phyloP scores from a whole-genome alignment of 2,113 vertebrate species.

The Amblyopsis rosae region DNA sequence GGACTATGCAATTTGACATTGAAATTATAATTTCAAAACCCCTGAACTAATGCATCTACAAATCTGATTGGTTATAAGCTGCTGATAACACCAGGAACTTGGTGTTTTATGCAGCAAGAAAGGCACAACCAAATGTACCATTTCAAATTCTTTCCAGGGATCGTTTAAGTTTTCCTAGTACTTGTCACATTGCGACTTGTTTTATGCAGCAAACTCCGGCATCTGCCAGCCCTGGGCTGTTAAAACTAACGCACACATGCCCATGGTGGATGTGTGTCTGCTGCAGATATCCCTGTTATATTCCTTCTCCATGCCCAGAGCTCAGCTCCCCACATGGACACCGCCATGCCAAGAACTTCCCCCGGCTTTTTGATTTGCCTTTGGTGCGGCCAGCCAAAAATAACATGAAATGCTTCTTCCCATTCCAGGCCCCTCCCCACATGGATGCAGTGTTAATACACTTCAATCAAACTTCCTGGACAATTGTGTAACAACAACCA shows the following conservation, averaged over 20 bases:
- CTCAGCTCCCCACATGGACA: constrained; percentile 66
- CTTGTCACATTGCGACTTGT: neutral
- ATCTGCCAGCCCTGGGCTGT: constrained; percentile 4
- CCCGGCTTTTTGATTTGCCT: constrained; percentile 70
- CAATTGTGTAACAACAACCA: too few species aligned
- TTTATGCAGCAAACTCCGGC: constrained; percentile 1
- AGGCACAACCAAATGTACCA: neutral
- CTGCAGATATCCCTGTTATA: constrained; percentile 63
- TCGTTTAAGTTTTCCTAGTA: neutral
- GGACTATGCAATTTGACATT: too few species aligned
- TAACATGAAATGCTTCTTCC: constrained; percentile 70
- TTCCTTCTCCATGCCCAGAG: constrained; percentile 27
- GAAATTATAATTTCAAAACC: too few species aligned
- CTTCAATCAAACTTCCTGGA: too few species aligned
- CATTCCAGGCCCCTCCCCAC: constrained; percentile 47
- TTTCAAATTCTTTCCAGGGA: constrained; percentile 5
- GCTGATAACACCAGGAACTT: neutral
- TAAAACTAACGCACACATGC: constrained; percentile 45
- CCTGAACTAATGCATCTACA: too few species aligned
- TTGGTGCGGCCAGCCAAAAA: constrained; percentile 72
- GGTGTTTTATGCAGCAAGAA: neutral
- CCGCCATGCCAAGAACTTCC: constrained; percentile 67
- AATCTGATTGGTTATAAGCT: neutral
- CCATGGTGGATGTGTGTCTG: constrained; percentile 51
- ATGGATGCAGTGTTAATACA: constrained; percentile 23